Conservation (phyloP, 2,113 vertebrate genomes). For the Prietella phreatophila region DNA sequence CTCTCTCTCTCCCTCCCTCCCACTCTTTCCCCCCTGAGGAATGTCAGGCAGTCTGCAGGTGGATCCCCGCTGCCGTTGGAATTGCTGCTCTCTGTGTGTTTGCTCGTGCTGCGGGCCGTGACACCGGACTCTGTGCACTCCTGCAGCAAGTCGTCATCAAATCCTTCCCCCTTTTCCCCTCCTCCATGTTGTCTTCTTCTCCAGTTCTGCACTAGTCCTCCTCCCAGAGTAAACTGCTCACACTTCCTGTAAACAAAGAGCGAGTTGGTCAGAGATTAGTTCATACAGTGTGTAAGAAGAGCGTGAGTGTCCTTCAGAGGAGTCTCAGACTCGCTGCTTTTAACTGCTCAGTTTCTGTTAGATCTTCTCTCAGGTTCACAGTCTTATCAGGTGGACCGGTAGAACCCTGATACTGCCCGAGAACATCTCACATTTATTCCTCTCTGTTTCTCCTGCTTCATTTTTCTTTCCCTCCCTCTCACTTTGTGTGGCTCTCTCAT, state of each 20-base stretch:
- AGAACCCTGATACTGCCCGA: neutral
- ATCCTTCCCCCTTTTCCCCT: conserved; percentile 58
- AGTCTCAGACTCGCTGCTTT: neutral
- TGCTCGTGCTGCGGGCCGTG: conserved; percentile 60
- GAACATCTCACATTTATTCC: neutral
- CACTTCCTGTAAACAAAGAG: conserved; percentile 46
- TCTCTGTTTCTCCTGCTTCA: neutral
- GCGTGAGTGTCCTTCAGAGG: neutral
- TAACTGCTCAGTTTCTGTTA: neutral
- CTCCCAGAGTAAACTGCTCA: conserved; percentile 48
- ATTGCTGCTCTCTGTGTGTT: conserved; percentile 58
- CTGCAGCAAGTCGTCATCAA: conserved; percentile 72
- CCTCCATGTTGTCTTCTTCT: conserved; percentile 61
- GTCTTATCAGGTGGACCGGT: neutral
- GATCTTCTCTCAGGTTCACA: neutral
- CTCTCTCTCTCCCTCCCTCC: neutral
- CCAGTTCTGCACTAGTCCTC: conserved; percentile 51
- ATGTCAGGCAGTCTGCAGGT: conserved; percentile 66
- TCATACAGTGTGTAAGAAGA: neutral
- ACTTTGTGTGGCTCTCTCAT: too few species aligned
- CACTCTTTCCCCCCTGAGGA: conserved; percentile 52
- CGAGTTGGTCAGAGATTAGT: neutral
- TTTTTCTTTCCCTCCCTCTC: neutral
- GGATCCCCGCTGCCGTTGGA: conserved; percentile 70
- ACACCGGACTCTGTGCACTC: conserved; percentile 61